Conservation (phyloP, 35 echinoderm and acorn worm species). For the Acanthaster planci region DNA sequence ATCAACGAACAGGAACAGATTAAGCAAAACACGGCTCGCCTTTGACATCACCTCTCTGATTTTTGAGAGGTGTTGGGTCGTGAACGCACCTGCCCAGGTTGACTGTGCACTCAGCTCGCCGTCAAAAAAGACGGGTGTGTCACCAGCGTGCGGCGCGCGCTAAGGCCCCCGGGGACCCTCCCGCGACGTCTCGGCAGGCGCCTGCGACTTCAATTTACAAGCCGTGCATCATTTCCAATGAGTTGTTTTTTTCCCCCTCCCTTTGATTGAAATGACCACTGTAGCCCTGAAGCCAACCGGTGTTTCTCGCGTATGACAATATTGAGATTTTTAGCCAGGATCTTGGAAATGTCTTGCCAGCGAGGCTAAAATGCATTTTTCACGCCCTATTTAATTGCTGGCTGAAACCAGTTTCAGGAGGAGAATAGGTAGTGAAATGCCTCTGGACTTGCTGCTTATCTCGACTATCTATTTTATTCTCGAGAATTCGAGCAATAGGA, state of each 20-base stretch:
- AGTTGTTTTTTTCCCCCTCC: background rate
- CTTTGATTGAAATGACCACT: background rate
- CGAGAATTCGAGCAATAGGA: too few species aligned
- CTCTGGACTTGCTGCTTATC: too few species aligned
- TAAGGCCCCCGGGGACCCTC: background rate
- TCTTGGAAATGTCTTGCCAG: background rate
- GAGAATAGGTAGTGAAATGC: too few species aligned
- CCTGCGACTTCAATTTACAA: too few species aligned
- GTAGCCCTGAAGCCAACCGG: conserved; percentile 19
- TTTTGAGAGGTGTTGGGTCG: conserved; percentile 8
- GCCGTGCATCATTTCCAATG: too few species aligned
- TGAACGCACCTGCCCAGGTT: conserved; percentile 27
- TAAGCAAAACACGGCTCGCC: too few species aligned
- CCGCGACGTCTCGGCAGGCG: background rate
- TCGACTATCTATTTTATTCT: too few species aligned
- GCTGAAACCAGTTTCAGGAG: background rate
- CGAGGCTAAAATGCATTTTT: background rate
- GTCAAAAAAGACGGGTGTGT: background rate
- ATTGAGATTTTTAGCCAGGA: background rate
- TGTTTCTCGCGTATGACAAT: background rate
- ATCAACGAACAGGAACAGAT: too few species aligned
- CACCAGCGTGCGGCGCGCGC: background rate
- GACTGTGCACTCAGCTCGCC: background rate
- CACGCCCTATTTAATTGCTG: conserved; percentile 19
- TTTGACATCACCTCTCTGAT: background rate